Base-by-base conservation (phyloP, 2,797 vertebrate genomes). In the Fistularia tabacaria region DNA sequence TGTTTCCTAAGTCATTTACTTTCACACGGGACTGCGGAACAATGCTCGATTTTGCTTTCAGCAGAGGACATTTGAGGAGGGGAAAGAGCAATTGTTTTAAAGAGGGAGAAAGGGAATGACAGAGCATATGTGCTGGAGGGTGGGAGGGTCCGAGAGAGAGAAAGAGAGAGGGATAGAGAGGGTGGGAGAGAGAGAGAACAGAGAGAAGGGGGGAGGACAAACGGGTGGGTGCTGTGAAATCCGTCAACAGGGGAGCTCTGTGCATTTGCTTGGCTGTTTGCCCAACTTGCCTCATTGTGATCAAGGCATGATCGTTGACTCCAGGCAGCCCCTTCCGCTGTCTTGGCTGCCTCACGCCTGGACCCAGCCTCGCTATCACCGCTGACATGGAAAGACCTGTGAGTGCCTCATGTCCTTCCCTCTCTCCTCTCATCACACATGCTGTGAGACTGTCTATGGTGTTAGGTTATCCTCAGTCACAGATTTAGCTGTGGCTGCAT, bases 261-360 rank as follows among this genome's bases (percentile, higher is more conserved):
- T 87, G 84, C 77, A 53, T 90, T 86, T 77, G 81, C 84, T 93
- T 98, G 95, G 96, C 94, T 76, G 85, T 76, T 75, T 89, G 95
- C 96, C 95, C 93, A 89, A 92, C 85, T 90, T 71, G 84, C 88
- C 90, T 94, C 94, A 93, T 96, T 95, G 94, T 96, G 92, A 95
- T 95, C 91, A 91, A 94, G 97, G 94, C 95, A 98, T 98, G 96
- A 94, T 94, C 91, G 85, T 82, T 85, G 92, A 90, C 90, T 92
- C 93, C 90, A 90, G 92, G 92, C 93, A 88, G 88, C 91, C 87
- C 85, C 88, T 90, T 85, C 90, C 79, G 90, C 94, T 85, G 89
- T 82, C 82, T 88, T 89, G 77, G 90, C 89, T 90, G 90, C 90
- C 90, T 91, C 83, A 79, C 88, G 88, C 85, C 91, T 92, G 91